Base-by-base conservation (phyloP, 2,113 vertebrate genomes). In the Polypterus senegalus region DNA sequence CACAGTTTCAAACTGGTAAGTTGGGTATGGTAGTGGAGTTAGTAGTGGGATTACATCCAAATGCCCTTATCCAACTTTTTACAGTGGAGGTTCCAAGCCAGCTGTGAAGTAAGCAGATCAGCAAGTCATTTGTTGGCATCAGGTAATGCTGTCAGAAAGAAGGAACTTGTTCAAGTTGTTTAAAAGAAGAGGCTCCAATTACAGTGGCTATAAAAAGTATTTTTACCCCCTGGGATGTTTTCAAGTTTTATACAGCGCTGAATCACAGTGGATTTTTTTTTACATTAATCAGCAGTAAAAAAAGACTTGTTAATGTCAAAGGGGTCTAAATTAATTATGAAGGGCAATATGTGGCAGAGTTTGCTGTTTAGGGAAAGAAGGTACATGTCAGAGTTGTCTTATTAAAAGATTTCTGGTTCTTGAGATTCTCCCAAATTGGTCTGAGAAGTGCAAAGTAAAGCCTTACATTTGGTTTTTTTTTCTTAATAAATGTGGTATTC, bases 1-100 rank as follows among this genome's bases (percentile, higher is more conserved):
- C 92, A 11, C 93, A 97, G 60, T 91, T 98, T 61, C 86, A 91
- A 48, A 93, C 88, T 0, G 91, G 95, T 97, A 64, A 89, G 89
- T 83, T 49, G 11, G 4, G 27, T 7, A 11, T 46, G 9, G 44
- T 9, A 45, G 56, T 9, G 45, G 11, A 5, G 46, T 43, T 6
- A 49, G 9, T 61, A 9, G 9, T 47, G 9, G 27, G n/a, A 45
- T 27, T 27, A 27, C 27, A 27, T 27, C 27, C 27, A 27, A 27
- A 27, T 27, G 27, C 27, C 27, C 27, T 59, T 54, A 44, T 61
- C 6, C 59, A 46, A 7, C 5, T 6, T 7, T 27, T 3, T 43
- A 11, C n/a, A 45, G 4, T 8, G 10, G 9, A 7, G 2, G 9
- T 9, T 6, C n/a, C 7, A 6, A 52, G 6, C 10, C 10, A 27